A percentile compares a stretch with the other conserved stretches of the same genome.
Evolutionary conservation across 1,140 invertebrate species (phyloP).

Genomic region (Eumaeus atala): DNA sequence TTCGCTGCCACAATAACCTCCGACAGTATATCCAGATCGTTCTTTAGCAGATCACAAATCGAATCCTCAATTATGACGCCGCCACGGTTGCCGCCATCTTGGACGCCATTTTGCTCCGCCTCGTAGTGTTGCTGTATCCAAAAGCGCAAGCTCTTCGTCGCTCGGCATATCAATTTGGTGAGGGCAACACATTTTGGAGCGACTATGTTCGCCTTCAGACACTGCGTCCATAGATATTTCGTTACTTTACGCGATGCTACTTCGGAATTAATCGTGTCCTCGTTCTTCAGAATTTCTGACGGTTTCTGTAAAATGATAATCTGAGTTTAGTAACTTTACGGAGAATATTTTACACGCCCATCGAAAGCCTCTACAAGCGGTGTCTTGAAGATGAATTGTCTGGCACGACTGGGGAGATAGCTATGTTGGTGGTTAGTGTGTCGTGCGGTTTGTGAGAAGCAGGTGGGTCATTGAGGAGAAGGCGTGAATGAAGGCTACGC

Average conservation of each 20-base stretch:
- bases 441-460: no score
- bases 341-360: no score
- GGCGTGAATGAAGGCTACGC: no score
- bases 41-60: conserved; percentile 45
- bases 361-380: no score
- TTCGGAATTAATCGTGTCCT: conserved; percentile 28
- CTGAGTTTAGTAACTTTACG: background rate
- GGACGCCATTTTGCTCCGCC: conserved; percentile 19
- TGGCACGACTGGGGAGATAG: no score
- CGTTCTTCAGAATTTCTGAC: conserved; percentile 38
- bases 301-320: conserved; percentile 45
- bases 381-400: no score
- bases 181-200: conserved; percentile 52
- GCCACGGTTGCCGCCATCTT: conserved; percentile 25
- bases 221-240: conserved; percentile 45
- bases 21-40: conserved; percentile 45
- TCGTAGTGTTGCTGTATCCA: conserved; percentile 55
- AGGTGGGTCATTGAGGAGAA: no score
- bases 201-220: conserved; percentile 52
- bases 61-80: conserved; percentile 40
- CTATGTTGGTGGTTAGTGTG: no score
- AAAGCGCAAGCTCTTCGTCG: conserved; percentile 40
- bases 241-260: conserved; percentile 40
- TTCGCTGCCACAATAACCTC: conserved; percentile 57
- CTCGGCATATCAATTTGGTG: conserved; percentile 44